A percentile compares a stretch with the other conserved stretches of the same genome.
These are phyloP conservation scores for Rallus limicola DNA, from an alignment of 2,113 vertebrate genomes.

Conservation along the genomic window DNA sequence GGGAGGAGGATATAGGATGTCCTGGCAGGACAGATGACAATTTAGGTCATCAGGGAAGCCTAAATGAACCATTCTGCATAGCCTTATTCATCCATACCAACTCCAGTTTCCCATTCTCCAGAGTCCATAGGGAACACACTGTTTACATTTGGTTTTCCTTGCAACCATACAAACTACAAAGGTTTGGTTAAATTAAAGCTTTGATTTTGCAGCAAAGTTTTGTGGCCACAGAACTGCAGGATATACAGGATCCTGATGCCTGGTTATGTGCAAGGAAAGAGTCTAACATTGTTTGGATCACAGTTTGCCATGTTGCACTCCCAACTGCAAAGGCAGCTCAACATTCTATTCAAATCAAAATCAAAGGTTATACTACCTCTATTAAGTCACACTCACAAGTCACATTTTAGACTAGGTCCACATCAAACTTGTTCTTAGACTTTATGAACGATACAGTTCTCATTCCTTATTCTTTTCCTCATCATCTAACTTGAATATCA, in stretches of 20 bases:
- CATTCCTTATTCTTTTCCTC: background rate
- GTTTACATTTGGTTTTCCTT: slow-evolving; percentile 28
- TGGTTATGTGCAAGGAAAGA: background rate
- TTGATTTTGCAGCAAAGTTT: background rate
- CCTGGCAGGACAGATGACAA: background rate
- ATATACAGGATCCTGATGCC: background rate
- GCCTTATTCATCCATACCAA: background rate
- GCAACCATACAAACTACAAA: slow-evolving; percentile 8
- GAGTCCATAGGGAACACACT: background rate
- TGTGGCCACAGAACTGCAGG: background rate
- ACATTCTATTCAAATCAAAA: background rate
- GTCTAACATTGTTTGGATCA: background rate
- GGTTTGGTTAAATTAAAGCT: slow-evolving; percentile 40
- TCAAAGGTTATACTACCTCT: background rate
- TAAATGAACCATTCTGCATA: background rate
- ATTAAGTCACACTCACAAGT: background rate
- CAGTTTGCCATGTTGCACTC: background rate
- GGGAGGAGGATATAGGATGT: background rate
- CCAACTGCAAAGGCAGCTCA: background rate
- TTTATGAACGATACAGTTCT: background rate
- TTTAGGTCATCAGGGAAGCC: background rate
- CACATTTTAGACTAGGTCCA: background rate
- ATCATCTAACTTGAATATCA: background rate
- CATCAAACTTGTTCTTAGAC: background rate
- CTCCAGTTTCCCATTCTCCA: background rate